Conservation (phyloP, 2,113 vertebrate species). For the Ia io region DNA sequence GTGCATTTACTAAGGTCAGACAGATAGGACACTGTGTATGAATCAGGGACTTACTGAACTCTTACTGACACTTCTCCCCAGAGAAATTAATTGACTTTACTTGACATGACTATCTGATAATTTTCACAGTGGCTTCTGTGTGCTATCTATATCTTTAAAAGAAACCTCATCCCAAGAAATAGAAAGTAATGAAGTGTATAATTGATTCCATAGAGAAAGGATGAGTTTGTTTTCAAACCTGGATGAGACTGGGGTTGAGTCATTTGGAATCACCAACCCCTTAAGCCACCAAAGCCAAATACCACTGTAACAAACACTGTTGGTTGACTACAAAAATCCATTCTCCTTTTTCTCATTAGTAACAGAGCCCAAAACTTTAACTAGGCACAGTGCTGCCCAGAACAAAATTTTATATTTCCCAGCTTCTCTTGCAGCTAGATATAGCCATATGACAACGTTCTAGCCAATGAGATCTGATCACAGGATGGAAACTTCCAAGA, state of each 20-base stretch:
- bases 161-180: constrained; percentile 38
- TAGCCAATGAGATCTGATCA: background rate
- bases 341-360: background rate
- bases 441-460: background rate
- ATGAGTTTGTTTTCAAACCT: background rate
- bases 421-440: background rate
- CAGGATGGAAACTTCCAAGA: background rate
- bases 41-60: constrained; percentile 65
- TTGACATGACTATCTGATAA: constrained; percentile 72
- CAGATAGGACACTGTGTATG: background rate
- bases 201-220: background rate
- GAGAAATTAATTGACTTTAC: constrained; percentile 75
- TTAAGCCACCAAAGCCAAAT: background rate
- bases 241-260: background rate
- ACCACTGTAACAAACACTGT: background rate
- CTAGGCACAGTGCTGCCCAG: background rate
- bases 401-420: background rate
- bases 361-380: background rate
- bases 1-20: background rate
- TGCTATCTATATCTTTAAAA: constrained; percentile 64
- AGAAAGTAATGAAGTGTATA: background rate
- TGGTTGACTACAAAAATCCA: background rate
- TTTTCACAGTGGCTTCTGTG: constrained; percentile 58
- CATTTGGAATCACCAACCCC: background rate
- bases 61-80: constrained; percentile 68